These are phyloP conservation scores for Aphelenchoides fujianensis DNA, from an alignment of 1,140 invertebrate species.

Conservation along the genomic window DNA sequence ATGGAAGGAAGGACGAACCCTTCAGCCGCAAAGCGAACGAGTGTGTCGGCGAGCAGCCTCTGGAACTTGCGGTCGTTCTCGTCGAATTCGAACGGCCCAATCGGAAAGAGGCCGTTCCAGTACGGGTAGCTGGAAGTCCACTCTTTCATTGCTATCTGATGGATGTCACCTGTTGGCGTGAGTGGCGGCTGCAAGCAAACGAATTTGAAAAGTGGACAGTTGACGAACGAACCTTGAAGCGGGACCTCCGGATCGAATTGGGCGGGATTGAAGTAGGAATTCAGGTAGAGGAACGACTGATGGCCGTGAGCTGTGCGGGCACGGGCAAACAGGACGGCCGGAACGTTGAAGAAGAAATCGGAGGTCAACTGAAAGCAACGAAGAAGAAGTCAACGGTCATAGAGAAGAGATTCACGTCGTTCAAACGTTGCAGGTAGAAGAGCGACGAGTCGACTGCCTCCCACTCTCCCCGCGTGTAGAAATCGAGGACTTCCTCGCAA, in stretches of 20 bases:
- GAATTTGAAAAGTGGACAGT: no score
- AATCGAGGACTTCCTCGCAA: not conserved
- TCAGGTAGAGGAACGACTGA: slow-evolving; percentile 16
- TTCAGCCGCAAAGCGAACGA: slow-evolving; percentile 8
- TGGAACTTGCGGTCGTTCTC: slow-evolving; percentile 26
- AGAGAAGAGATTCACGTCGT: slow-evolving; percentile 8
- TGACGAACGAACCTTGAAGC: no score
- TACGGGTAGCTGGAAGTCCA: slow-evolving; percentile 27
- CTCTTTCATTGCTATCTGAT: slow-evolving; percentile 12
- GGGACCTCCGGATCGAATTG: slow-evolving; percentile 22
- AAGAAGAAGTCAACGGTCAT: no score
- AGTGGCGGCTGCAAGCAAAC: no score
- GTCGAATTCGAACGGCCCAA: slow-evolving; percentile 29
- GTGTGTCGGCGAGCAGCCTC: not conserved
- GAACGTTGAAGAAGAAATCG: slow-evolving; percentile 35
- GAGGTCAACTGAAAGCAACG: no score
- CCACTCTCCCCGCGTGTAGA: slow-evolving; percentile 16
- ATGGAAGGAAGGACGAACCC: slow-evolving; percentile 68
- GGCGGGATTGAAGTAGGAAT: slow-evolving; percentile 19
- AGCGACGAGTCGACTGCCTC: not conserved
- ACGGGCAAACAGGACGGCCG: slow-evolving; percentile 14
- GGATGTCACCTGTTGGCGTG: not conserved
- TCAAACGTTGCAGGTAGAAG: not conserved
- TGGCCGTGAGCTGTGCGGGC: slow-evolving; percentile 14
- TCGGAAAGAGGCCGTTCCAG: slow-evolving; percentile 25